A percentile compares a stretch with the other conserved stretches of the same genome.
phyloP scores from a whole-genome alignment of 2,113 vertebrate species.

The Scopus umbretta region DNA sequence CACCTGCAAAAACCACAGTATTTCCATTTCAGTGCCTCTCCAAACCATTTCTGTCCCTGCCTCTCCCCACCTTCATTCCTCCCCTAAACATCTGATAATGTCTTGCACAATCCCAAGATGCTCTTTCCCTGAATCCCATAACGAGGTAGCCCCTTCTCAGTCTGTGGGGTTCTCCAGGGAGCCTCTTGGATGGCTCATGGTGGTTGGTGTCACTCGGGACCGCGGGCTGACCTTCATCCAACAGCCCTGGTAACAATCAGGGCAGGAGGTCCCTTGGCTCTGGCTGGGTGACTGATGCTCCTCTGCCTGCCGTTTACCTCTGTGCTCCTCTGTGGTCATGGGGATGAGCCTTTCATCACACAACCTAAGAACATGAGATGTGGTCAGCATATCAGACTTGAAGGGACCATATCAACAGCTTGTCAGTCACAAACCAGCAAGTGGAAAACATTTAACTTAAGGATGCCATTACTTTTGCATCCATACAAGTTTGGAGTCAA shows the following conservation, averaged over 20 bases:
- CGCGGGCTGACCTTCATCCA: neutral
- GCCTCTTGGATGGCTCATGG: neutral
- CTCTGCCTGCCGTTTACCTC: neutral
- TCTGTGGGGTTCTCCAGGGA: neutral
- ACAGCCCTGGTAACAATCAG: too few species aligned
- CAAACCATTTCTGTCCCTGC: neutral
- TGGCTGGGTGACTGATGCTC: neutral
- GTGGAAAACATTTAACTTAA: neutral
- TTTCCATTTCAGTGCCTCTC: neutral
- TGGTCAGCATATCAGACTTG: neutral
- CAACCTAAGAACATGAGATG: neutral
- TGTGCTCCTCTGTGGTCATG: neutral
- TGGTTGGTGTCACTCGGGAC: too few species aligned
- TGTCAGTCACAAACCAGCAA: neutral
- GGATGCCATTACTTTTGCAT: neutral
- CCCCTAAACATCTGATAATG: neutral
- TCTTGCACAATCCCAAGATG: neutral
- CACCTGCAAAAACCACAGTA: fast-evolving
- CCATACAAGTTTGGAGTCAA: neutral
- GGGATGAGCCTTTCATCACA: neutral
- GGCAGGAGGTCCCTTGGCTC: too few species aligned
- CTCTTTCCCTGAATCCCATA: neutral
- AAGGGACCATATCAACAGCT: neutral
- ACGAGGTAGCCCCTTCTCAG: neutral
- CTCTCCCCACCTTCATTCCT: neutral